A percentile compares a stretch with the other conserved stretches of the same genome.
phyloP scores from a whole-genome alignment of 2,113 vertebrate species.

The Dicaeum eximium region DNA sequence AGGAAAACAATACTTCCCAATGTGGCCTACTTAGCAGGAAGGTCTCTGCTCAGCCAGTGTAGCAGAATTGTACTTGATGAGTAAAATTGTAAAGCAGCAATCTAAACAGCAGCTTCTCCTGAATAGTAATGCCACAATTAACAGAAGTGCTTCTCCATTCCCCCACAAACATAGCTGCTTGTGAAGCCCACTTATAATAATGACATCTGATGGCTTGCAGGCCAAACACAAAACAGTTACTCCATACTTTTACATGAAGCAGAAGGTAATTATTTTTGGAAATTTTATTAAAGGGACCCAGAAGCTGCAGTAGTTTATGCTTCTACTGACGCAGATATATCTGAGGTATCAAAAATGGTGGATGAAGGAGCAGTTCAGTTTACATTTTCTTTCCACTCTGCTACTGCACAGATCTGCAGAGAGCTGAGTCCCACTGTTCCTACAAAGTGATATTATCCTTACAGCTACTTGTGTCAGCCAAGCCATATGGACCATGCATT shows the following conservation, averaged over 20 bases:
- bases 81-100: not conserved
- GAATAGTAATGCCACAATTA: not conserved
- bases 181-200: not conserved
- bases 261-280: not conserved
- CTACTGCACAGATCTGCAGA: slow-evolving; percentile 19
- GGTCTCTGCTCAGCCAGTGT: not conserved
- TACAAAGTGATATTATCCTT: slow-evolving; percentile 32
- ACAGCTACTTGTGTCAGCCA: slow-evolving; percentile 44
- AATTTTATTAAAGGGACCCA: slow-evolving; percentile 10
- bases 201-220: slow-evolving; percentile 11
- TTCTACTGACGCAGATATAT: not conserved
- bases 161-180: not conserved
- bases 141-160: not conserved
- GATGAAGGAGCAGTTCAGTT: not conserved
- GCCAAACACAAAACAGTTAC: not conserved
- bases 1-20: not conserved
- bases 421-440: not conserved
- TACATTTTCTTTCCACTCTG: slow-evolving; percentile 38
- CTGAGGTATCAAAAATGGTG: not conserved
- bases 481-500: slow-evolving; percentile 19
- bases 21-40: not conserved
- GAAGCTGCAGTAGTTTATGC: not conserved
- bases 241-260: not conserved
- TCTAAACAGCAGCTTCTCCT: not conserved
- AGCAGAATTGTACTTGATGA: not conserved